phyloP scores from a whole-genome alignment of 2,113 vertebrate genomes.

The Nycticebus coucang region DNA sequence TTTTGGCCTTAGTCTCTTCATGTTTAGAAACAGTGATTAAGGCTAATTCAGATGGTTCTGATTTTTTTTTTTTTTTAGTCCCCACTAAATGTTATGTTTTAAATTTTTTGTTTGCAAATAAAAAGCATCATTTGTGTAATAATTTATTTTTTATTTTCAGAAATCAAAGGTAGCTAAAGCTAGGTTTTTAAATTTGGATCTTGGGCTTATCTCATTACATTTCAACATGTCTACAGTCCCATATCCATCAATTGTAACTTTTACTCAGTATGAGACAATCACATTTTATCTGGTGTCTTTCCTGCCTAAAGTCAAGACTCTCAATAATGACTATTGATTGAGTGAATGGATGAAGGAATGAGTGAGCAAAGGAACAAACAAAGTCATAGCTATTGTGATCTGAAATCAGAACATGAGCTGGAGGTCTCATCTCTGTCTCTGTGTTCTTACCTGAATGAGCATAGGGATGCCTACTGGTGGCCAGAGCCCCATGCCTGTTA shows the following conservation, averaged over 20 bases:
- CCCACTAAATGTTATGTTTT: not conserved
- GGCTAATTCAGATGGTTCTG: not conserved
- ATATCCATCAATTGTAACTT: not conserved
- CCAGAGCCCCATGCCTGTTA: not conserved
- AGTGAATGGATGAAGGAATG: not conserved
- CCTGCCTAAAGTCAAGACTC: not conserved
- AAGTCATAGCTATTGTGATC: not conserved
- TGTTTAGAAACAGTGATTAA: not conserved
- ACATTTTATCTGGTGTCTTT: not conserved
- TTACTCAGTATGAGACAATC: not conserved
- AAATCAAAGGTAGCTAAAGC: conserved; percentile 6
- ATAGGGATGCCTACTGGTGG: not conserved
- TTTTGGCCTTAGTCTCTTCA: not conserved
- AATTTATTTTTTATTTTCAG: not conserved
- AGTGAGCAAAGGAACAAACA: not conserved
- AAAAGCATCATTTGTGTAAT: not conserved
- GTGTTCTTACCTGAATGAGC: not conserved
- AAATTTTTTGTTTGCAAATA: not conserved
- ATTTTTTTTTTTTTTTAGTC: not conserved
- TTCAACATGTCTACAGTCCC: not conserved
- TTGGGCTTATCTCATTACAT: not conserved
- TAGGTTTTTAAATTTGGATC: not conserved
- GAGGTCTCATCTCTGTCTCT: not conserved
- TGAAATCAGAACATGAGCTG: not conserved
- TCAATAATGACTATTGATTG: not conserved